Percentiles rank a stretch among this genome's conserved stretches.
Evolutionary conservation across 2,113 vertebrate species (phyloP).

Genomic region (Xenopus laevis): DNA sequence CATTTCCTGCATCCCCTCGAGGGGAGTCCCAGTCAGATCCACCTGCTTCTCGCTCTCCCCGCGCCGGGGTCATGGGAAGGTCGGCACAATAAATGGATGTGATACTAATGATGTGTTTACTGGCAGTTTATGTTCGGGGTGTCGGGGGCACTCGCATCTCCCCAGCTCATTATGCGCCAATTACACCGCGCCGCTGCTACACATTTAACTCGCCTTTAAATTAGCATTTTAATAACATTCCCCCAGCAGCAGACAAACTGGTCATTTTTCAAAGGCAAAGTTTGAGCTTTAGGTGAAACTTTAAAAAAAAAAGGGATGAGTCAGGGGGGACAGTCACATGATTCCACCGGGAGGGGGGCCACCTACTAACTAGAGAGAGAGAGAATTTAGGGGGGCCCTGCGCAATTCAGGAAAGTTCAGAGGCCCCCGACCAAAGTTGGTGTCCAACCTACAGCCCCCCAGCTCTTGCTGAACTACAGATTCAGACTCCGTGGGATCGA

Average conservation of each 20-base stretch:
- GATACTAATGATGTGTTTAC: constrained; percentile 76
- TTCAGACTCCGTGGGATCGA: too few relatives aligned
- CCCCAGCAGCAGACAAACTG: constrained; percentile 72
- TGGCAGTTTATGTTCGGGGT: constrained; percentile 75
- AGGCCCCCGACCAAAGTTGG: too few relatives aligned
- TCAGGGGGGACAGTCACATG: too few relatives aligned
- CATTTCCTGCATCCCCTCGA: constrained; percentile 71
- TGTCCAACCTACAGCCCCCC: too few relatives aligned
- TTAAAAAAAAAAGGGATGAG: too few relatives aligned
- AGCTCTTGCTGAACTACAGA: too few relatives aligned
- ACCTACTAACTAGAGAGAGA: too few relatives aligned
- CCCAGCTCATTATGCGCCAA: constrained; percentile 78
- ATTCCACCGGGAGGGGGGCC: too few relatives aligned
- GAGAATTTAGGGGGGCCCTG: too few relatives aligned
- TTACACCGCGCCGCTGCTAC: constrained; percentile 63
- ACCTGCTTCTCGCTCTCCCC: constrained; percentile 71
- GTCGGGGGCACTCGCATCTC: constrained; percentile 76
- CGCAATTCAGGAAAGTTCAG: too few relatives aligned
- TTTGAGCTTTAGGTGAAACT: constrained; percentile 70
- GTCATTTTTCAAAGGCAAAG: constrained; percentile 76
- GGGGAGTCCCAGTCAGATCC: constrained; percentile 71
- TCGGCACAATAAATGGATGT: constrained; percentile 76
- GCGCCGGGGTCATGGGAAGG: constrained; percentile 70
- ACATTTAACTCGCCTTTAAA: constrained; percentile 79
- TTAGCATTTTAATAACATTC: constrained; percentile 82